A percentile compares a stretch with the other conserved stretches of the same genome.
Evolutionary conservation across 2,113 vertebrate species (phyloP).

Genomic region (Callocephalon fimbriatum): DNA sequence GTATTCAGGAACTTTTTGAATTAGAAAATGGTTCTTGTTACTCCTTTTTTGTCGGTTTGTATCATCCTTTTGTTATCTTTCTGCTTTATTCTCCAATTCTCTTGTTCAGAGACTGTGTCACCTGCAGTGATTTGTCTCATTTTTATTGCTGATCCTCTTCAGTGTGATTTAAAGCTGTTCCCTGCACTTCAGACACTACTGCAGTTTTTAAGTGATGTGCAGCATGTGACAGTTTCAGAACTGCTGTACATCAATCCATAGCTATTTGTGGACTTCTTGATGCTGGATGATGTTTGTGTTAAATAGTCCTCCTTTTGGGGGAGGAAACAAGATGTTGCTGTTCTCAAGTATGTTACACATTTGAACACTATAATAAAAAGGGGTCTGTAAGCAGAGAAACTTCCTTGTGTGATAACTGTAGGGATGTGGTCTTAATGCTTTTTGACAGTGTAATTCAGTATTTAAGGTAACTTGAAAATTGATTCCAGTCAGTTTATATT

Average conservation of each 20-base stretch:
- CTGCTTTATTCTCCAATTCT: not conserved
- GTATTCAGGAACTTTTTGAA: not conserved
- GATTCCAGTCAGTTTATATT: not conserved
- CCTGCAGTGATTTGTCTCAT: not conserved
- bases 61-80: not conserved
- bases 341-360: not conserved
- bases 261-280: not conserved
- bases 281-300: not conserved
- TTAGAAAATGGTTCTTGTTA: not conserved
- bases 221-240: not conserved
- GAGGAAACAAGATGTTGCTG: not conserved
- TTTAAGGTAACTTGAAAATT: not conserved
- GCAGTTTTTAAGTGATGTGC: not conserved
- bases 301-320: not conserved
- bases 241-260: fast-evolving
- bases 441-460: not conserved
- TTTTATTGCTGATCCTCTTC: not conserved
- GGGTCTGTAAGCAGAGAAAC: not conserved
- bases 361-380: not conserved
- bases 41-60: not conserved
- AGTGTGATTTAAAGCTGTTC: not conserved
- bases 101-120: not conserved
- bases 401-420: not conserved
- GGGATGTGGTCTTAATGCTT: not conserved
- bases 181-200: not conserved